Conservation (phyloP, 2,888 invertebrate genomes). For the Heliconius sara region DNA sequence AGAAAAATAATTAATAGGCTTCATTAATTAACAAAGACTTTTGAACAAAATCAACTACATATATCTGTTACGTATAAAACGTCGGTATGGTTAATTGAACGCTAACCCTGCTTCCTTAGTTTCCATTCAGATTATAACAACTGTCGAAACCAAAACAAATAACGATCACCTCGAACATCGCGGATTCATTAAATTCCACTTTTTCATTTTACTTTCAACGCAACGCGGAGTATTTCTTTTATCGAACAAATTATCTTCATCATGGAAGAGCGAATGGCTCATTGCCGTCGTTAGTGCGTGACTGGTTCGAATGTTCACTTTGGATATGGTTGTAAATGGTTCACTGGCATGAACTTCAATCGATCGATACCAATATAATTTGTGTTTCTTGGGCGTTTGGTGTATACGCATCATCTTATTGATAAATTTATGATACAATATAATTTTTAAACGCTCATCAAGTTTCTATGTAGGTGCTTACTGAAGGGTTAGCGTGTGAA, state of each 20-base stretch:
- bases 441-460: neutral
- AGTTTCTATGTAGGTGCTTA: neutral
- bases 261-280: slow-evolving; percentile 30
- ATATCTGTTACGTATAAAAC: too few relatives aligned
- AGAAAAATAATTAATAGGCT: neutral
- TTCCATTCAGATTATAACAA: neutral
- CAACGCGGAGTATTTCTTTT: slow-evolving; percentile 16
- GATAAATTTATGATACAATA: neutral
- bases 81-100: neutral
- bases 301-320: slow-evolving; percentile 32
- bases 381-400: slow-evolving; percentile 10
- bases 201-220: slow-evolving; percentile 23
- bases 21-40: neutral
- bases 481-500: too few relatives aligned
- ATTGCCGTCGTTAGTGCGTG: slow-evolving; percentile 36
- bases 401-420: neutral
- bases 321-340: slow-evolving; percentile 32
- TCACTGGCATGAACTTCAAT: slow-evolving; percentile 36
- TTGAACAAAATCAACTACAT: neutral
- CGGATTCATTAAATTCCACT: slow-evolving; percentile 3
- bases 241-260: slow-evolving; percentile 23
- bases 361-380: slow-evolving; percentile 30
- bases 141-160: slow-evolving; percentile 6
- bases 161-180: slow-evolving; percentile 11
- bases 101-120: neutral